Evolutionary conservation across 2,797 vertebrate genomes (phyloP).

Genomic region (Cossypha heuglini): DNA sequence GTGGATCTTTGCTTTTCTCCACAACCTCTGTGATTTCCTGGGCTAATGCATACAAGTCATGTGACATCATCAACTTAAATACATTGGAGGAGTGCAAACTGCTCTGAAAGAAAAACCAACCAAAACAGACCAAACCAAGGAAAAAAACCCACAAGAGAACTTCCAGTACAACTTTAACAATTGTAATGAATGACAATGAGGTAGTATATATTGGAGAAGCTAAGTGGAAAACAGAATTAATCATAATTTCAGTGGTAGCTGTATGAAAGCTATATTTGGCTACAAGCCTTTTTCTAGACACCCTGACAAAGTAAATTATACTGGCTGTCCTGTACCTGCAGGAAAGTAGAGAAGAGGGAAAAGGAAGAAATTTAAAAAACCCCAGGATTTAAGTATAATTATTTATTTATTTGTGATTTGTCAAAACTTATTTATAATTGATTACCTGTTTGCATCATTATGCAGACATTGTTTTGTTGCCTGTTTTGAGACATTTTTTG

Average conservation of each 20-base stretch:
- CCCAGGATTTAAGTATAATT: background rate
- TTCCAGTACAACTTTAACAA: background rate
- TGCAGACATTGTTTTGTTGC: background rate
- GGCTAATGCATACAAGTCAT: background rate
- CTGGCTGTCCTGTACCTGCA: background rate
- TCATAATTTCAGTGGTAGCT: background rate
- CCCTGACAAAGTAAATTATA: background rate
- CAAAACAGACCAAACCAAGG: background rate
- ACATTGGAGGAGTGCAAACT: background rate
- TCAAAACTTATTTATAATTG: background rate
- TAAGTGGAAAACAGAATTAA: background rate
- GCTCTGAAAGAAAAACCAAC: background rate
- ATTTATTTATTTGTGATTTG: background rate
- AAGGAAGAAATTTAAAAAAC: background rate
- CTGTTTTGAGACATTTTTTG: background rate
- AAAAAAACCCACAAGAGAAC: background rate
- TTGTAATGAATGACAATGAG: background rate
- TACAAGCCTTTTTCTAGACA: background rate
- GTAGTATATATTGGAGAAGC: background rate
- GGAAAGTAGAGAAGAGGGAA: background rate
- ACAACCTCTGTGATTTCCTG: background rate
- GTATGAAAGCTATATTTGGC: background rate
- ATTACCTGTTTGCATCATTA: background rate
- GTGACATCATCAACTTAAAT: background rate
- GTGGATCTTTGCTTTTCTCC: background rate